phyloP scores from a whole-genome alignment of 2,113 vertebrate species.

The Typhlomys cinereus region DNA sequence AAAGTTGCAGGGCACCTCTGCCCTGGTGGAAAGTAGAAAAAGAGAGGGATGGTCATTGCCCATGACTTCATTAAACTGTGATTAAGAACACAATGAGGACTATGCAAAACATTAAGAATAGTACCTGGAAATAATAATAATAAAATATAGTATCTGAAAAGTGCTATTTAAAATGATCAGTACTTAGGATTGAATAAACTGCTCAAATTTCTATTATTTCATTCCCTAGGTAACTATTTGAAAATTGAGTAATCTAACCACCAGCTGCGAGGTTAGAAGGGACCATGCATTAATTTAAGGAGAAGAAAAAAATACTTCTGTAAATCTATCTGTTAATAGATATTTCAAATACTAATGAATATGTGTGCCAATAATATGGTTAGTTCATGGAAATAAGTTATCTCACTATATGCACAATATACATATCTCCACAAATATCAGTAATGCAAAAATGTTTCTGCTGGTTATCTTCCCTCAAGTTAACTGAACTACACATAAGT shows the following conservation, averaged over 20 bases:
- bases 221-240: background rate
- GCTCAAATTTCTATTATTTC: background rate
- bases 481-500: background rate
- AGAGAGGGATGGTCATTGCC: background rate
- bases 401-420: background rate
- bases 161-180: background rate
- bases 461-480: background rate
- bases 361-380: background rate
- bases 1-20: background rate
- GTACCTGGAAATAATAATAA: too few species aligned
- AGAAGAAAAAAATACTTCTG: background rate
- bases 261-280: background rate
- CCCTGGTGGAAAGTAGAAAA: too few species aligned
- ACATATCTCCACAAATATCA: background rate
- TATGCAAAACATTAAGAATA: background rate
- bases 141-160: too few species aligned
- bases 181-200: background rate
- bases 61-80: background rate
- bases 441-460: background rate
- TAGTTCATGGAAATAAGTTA: slow-evolving; percentile 10
- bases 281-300: background rate
- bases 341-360: background rate
- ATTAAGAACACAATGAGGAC: too few species aligned
- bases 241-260: background rate
- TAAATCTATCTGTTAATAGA: background rate